A percentile compares a stretch with the other conserved stretches of the same genome.
Evolutionary conservation across 2,113 vertebrate genomes (phyloP).

Genomic region (Cranoglanis bouderius): DNA sequence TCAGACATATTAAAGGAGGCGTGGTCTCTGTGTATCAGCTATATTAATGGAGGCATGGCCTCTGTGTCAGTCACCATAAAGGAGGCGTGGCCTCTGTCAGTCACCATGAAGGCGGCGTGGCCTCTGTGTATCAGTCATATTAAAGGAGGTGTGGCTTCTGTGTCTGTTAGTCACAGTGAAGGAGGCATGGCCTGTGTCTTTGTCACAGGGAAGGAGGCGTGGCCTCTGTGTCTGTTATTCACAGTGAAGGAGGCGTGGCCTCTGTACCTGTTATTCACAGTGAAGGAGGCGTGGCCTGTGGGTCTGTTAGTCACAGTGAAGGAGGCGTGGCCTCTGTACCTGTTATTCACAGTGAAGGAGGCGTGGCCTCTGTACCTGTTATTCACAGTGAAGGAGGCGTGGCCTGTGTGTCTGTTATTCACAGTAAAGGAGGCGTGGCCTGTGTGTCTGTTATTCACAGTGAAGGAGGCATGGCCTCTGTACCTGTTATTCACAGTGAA

Average conservation of each 20-base stretch:
- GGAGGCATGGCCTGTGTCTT: background rate
- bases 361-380: background rate
- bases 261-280: background rate
- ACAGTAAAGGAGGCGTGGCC: background rate
- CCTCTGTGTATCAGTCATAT: background rate
- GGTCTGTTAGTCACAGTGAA: background rate
- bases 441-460: background rate
- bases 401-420: background rate
- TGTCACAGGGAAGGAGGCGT: background rate
- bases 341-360: too few species aligned
- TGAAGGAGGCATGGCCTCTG: background rate
- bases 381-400: background rate
- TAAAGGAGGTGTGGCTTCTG: background rate
- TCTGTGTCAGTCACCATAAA: background rate
- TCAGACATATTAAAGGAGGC: background rate
- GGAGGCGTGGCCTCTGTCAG: background rate
- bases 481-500: background rate
- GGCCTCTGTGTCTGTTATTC: background rate
- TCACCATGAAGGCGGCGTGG: background rate
- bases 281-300: background rate
- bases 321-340: background rate
- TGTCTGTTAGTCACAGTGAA: background rate
- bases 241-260: background rate
- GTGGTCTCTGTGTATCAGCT: background rate
- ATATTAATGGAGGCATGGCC: background rate